A percentile compares a stretch with the other conserved stretches of the same genome.
phyloP scores from a whole-genome alignment of 2,797 vertebrate species.

The Halcyon leucocephala region DNA sequence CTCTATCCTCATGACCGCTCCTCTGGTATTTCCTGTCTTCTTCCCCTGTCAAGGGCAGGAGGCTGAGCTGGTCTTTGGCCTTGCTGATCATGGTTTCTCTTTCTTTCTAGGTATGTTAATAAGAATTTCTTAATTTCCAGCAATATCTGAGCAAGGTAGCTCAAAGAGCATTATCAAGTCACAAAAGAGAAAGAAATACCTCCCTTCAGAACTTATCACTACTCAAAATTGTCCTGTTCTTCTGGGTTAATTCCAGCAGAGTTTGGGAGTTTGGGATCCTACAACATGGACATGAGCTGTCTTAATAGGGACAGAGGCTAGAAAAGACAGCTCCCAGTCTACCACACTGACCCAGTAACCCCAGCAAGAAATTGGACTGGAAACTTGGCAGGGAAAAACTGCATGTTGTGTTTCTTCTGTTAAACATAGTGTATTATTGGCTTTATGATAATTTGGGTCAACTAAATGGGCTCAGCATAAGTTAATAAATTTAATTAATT shows the following conservation, averaged over 20 bases:
- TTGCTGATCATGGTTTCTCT: neutral
- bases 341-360: rapidly evolving
- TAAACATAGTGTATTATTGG: neutral
- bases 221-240: neutral
- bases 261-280: neutral
- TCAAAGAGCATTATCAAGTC: neutral
- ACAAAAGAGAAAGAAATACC: neutral
- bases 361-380: neutral
- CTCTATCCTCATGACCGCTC: neutral
- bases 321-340: neutral
- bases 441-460: neutral
- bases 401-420: neutral
- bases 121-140: neutral
- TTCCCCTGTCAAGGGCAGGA: neutral
- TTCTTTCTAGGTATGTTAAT: neutral
- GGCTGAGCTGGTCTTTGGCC: neutral
- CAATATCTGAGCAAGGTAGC: rapidly evolving
- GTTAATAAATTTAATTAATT: slow-evolving; percentile 47
- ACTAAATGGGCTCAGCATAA: neutral
- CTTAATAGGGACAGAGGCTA: neutral
- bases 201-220: neutral
- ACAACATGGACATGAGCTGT: rapidly evolving
- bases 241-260: neutral
- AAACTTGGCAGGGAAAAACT: neutral
- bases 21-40: neutral